Percentiles rank a stretch among this genome's conserved stretches.
These are phyloP conservation scores for Silurus meridionalis DNA, from an alignment of 2,113 vertebrate genomes.

Conservation along the genomic window DNA sequence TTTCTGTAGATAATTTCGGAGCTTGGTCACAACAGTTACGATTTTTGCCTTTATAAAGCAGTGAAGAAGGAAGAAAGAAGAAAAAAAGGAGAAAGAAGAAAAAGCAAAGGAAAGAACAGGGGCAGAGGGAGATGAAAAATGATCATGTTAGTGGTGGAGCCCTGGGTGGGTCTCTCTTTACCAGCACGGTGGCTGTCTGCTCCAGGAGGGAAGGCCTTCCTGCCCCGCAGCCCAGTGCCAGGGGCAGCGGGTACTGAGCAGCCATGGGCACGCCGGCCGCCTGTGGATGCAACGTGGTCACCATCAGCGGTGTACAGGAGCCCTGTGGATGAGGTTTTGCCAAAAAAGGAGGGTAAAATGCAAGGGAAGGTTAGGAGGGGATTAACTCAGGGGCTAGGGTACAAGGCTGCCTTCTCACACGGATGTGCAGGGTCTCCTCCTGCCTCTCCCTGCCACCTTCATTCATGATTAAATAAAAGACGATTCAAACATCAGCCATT, in stretches of 20 bases:
- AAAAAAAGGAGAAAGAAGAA: neutral
- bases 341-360: conserved; percentile 59
- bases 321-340: conserved; percentile 84
- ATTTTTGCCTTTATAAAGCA: conserved; percentile 6
- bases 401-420: conserved; percentile 37
- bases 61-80: neutral
- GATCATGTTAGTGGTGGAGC: conserved; percentile 39
- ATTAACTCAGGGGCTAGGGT: conserved; percentile 43
- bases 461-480: conserved; percentile 9
- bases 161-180: conserved; percentile 72
- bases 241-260: conserved; percentile 94
- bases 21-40: neutral
- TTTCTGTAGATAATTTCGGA: neutral
- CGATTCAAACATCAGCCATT: neutral
- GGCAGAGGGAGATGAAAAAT: conserved; percentile 16
- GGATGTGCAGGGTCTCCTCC: neutral
- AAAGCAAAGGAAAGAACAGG: neutral
- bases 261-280: conserved; percentile 88
- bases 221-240: conserved; percentile 93
- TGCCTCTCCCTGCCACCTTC: conserved; percentile 16
- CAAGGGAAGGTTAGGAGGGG: conserved; percentile 58
- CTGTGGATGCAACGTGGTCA: conserved; percentile 98
- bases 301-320: conserved; percentile 99
- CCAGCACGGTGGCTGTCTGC: conserved; percentile 99
- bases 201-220: conserved; percentile 95